Conservation (phyloP, 2,888 invertebrate genomes). For the Teinopalpus imperialis region DNA sequence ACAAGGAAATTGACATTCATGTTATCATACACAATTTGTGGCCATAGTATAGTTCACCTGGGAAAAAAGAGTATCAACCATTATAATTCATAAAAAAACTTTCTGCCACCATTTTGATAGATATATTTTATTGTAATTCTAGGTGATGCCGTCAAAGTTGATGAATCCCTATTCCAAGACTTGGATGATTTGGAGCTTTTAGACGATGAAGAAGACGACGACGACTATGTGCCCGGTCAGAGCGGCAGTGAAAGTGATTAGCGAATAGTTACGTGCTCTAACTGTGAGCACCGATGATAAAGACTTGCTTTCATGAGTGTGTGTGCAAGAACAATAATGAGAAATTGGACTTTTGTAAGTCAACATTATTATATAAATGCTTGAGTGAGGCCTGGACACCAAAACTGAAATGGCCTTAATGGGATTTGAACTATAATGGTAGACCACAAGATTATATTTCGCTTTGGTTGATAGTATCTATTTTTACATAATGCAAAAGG, state of each 20-base stretch:
- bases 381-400: constrained; percentile 4
- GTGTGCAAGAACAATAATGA: constrained; percentile 2
- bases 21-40: too few species aligned
- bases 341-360: constrained; percentile 1
- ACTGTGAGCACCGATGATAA: constrained; percentile 18
- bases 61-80: too few species aligned
- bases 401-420: constrained; percentile 4
- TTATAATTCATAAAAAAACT: too few species aligned
- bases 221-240: constrained; percentile 84
- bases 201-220: constrained; percentile 82
- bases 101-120: too few species aligned
- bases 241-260: constrained; percentile 72
- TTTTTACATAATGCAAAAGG: too few species aligned
- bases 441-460: too few species aligned
- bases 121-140: too few species aligned
- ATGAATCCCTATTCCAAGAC: constrained; percentile 96
- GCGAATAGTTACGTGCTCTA: constrained; percentile 29
- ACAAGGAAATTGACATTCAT: too few species aligned
- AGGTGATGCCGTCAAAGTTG: constrained; percentile 93
- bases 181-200: constrained; percentile 91
- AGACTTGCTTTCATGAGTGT: constrained; percentile 15
- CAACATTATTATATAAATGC: constrained; percentile 7
- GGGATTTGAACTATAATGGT: too few species aligned
- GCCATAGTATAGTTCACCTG: too few species aligned
- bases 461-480: too few species aligned